Conservation (phyloP, 1,140 invertebrate species). For the Heliconius hermathena region DNA sequence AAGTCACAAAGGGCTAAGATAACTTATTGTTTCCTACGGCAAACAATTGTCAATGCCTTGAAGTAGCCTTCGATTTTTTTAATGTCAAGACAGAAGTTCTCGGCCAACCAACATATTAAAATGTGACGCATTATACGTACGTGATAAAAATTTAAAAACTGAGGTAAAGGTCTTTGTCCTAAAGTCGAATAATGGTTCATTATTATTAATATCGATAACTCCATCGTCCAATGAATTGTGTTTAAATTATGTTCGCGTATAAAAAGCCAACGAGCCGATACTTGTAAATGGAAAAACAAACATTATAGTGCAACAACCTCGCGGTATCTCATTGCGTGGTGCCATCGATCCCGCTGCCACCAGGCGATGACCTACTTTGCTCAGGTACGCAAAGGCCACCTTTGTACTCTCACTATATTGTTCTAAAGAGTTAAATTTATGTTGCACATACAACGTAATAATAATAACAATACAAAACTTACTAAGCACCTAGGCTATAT, state of each 20-base stretch:
- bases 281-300: slow-evolving; percentile 41
- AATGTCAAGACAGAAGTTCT: slow-evolving; percentile 41
- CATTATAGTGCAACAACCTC: slow-evolving; percentile 39
- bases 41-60: slow-evolving; percentile 23
- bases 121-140: slow-evolving; percentile 29
- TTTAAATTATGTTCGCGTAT: slow-evolving; percentile 37
- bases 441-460: background rate
- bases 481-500: background rate
- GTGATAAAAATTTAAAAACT: slow-evolving; percentile 31
- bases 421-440: background rate
- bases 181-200: slow-evolving; percentile 26
- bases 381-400: slow-evolving; percentile 27
- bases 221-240: slow-evolving; percentile 3
- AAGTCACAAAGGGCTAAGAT: slow-evolving; percentile 10
- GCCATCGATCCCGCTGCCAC: slow-evolving; percentile 39
- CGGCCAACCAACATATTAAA: slow-evolving; percentile 32
- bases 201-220: slow-evolving; percentile 28
- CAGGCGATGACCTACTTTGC: slow-evolving; percentile 38
- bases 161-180: slow-evolving; percentile 33
- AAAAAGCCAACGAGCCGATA: slow-evolving; percentile 31
- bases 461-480: background rate
- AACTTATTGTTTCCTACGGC: slow-evolving; percentile 12
- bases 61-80: slow-evolving; percentile 30
- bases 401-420: background rate
- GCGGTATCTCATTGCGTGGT: slow-evolving; percentile 37